A percentile compares a stretch with the other conserved stretches of the same genome.
Conservation (phyloP, 2,113 vertebrate species). For the Paralichthys olivaceus region DNA sequence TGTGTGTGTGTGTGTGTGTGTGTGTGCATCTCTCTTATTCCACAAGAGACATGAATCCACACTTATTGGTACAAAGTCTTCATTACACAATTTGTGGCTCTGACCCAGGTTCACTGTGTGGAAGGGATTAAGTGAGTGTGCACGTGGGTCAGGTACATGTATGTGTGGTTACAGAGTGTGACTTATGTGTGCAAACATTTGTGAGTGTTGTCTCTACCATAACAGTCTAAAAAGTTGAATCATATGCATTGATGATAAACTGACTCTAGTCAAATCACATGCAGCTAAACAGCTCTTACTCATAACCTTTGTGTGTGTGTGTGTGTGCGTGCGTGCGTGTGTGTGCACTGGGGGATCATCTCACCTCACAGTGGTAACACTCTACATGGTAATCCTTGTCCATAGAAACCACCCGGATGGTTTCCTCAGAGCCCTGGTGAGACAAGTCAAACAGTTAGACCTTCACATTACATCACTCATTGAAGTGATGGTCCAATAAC, state of each 20-base stretch:
- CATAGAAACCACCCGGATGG: constrained; percentile 98
- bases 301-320: background rate
- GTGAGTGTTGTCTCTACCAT: constrained; percentile 2
- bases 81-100: constrained; percentile 25
- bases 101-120: constrained; percentile 28
- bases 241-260: constrained; percentile 7
- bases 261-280: constrained; percentile 20
- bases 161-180: constrained; percentile 1
- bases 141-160: background rate
- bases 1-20: background rate
- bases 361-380: constrained; percentile 98
- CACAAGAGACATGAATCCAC: constrained; percentile 53
- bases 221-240: constrained; percentile 26
- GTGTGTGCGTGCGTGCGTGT: constrained; percentile 10
- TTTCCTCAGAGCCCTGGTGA: constrained; percentile 93
- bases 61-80: constrained; percentile 21
- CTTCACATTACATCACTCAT: background rate
- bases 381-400: constrained; percentile 99
- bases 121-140: constrained; percentile 10
- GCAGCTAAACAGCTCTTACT: constrained; percentile 20
- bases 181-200: background rate
- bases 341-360: constrained; percentile 19
- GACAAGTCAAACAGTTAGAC: constrained; percentile 35
- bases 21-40: constrained; percentile 47
- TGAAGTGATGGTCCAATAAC: constrained; percentile 5